These are phyloP conservation scores for Addax nasomaculatus DNA, from an alignment of 2,113 vertebrate genomes.

Conservation along the genomic window DNA sequence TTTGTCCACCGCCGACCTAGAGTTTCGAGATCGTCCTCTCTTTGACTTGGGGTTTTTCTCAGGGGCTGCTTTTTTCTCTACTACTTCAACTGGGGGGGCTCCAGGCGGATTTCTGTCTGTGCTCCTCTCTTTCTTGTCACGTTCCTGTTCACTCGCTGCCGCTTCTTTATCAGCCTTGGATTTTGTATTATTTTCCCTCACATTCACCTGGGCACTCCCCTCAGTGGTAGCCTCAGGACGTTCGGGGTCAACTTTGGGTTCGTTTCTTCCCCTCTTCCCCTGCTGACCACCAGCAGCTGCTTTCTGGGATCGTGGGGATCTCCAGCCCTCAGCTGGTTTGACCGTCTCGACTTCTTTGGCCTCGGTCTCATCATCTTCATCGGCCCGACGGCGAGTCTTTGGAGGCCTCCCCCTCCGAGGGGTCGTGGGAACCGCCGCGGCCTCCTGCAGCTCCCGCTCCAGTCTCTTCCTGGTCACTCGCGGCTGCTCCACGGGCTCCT, in stretches of 20 bases:
- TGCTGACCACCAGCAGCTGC: constrained; percentile 74
- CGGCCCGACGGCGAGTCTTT: constrained; percentile 87
- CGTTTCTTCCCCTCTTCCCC: constrained; percentile 86
- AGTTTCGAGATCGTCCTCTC: constrained; percentile 85
- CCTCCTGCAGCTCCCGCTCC: constrained; percentile 90
- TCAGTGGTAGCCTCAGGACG: constrained; percentile 76
- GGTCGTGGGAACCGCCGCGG: constrained; percentile 75
- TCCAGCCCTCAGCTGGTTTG: constrained; percentile 81
- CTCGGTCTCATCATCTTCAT: constrained; percentile 87
- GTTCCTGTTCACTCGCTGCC: constrained; percentile 77
- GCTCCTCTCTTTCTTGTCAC: constrained; percentile 75
- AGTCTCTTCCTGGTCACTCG: constrained; percentile 90
- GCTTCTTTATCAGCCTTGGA: constrained; percentile 70
- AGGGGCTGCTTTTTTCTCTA: constrained; percentile 80
- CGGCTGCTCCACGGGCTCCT: constrained; percentile 86
- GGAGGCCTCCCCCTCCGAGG: constrained; percentile 92
- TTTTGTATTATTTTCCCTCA: constrained; percentile 75
- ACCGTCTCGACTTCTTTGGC: constrained; percentile 82
- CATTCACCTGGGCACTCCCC: constrained; percentile 45
- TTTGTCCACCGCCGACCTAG: constrained; percentile 82
- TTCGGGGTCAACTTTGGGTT: constrained; percentile 80
- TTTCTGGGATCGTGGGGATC: constrained; percentile 88
- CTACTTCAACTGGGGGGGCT: constrained; percentile 68
- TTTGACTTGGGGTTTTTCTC: constrained; percentile 91
- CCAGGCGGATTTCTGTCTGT: constrained; percentile 69